Base-by-base conservation (phyloP, 2,888 invertebrate species). In the Atrina japonica region DNA sequence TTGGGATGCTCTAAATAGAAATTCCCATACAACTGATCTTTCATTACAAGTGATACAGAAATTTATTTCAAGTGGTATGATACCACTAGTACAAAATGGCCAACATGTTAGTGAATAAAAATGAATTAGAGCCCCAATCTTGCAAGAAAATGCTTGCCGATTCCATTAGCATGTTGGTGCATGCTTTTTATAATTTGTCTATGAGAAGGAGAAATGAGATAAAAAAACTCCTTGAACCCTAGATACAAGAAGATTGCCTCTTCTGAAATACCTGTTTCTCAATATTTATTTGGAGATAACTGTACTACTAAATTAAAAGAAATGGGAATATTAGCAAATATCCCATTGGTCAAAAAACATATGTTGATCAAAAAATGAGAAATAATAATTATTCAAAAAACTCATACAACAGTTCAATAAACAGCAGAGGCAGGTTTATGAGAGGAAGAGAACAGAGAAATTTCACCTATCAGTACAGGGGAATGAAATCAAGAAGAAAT, bases 181-280 rank as follows among this genome's bases (percentile, higher is more conserved):
- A 53, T 29, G 30, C 29, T 11, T 30, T 53, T 53, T 53, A 29
- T 29, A n/a, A 53, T 29, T 29, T 53, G 3, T 30, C 35, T 2
- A 53, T 29, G 30, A 53, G 29, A 53, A 0, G 53, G 18, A 53
- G 53, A 27, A 53, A 30, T 53, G 53, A 53, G 29, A 29, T 30
- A 25, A 53, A 53, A 29, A 3, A 27, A 27, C 18, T 18, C 30
- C n/a, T n/a, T 53, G 29, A 53, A 53, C 16, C 30, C 53, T 16
- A 25, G 30, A n/a, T 30, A 53, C 27, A 29, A n/a, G n/a, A 53
- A 30, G 29, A 30, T 30, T n/a, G 18, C 18, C n/a, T 29, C n/a
- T 18, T 53, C 30, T 27, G 30, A 53, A 29, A 30, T 30, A 3
- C 0, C 0, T 16, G n/a, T 30, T 3, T 16, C 30, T 29, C 27